Evolutionary conservation across 2,797 vertebrate species (phyloP).

Genomic region (Clarias laeviceps): DNA sequence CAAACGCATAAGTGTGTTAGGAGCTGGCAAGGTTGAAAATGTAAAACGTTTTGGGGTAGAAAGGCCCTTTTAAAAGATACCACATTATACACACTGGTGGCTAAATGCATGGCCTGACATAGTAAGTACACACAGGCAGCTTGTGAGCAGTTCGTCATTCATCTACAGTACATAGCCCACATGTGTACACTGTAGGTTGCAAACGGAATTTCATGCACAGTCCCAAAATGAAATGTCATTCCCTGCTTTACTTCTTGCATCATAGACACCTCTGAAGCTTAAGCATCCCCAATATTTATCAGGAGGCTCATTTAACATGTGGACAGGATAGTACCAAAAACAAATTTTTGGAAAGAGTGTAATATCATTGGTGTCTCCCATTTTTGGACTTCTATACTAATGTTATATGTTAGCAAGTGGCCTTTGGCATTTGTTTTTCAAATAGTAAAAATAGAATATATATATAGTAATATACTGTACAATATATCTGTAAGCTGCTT

Average conservation of each 20-base stretch:
- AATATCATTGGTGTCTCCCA: background rate
- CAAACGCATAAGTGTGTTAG: background rate
- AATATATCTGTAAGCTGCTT: too few species aligned
- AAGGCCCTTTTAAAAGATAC: background rate
- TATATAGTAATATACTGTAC: too few species aligned
- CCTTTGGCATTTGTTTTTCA: too few species aligned
- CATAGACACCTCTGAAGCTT: background rate
- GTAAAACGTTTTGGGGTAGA: background rate
- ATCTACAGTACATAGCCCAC: background rate
- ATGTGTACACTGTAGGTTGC: background rate
- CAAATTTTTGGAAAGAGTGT: background rate
- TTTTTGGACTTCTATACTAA: background rate
- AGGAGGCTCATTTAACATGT: background rate
- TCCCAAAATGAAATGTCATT: conserved; percentile 15
- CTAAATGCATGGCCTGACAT: background rate
- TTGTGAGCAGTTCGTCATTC: background rate
- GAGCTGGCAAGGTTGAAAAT: background rate
- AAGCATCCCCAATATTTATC: background rate
- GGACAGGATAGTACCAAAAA: background rate
- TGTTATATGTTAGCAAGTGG: background rate
- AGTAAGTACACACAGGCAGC: background rate
- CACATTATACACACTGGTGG: background rate
- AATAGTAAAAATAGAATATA: too few species aligned
- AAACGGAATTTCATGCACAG: background rate
- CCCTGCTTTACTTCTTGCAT: background rate